A percentile compares a stretch with the other conserved stretches of the same genome.
phyloP scores from a whole-genome alignment of 2,113 vertebrate genomes.

The Salvelinus alpinus region DNA sequence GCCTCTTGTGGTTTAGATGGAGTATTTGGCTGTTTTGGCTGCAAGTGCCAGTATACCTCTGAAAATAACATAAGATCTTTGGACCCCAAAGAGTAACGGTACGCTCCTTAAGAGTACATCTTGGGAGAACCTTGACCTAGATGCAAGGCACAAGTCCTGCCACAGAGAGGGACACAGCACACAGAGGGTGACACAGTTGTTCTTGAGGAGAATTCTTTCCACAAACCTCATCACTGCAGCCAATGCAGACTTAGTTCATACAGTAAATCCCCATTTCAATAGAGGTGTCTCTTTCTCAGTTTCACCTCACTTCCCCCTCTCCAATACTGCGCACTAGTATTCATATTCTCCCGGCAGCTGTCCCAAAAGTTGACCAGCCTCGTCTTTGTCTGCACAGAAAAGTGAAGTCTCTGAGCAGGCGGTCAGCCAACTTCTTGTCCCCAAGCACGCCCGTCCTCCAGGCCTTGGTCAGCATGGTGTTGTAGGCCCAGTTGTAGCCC shows the following conservation, averaged over 20 bases:
- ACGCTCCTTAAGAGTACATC: no score
- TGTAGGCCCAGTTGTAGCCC: slow-evolving; percentile 96
- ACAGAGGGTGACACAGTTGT: no score
- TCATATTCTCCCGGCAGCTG: slow-evolving; percentile 91
- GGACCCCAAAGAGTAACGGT: no score
- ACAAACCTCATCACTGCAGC: no score
- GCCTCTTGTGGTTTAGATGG: no score
- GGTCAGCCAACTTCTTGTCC: slow-evolving; percentile 89
- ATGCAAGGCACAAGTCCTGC: background rate
- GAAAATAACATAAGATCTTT: no score
- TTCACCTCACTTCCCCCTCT: background rate
- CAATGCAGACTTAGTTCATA: background rate
- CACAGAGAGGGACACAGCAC: no score
- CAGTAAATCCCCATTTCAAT: background rate
- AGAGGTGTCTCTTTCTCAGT: slow-evolving; percentile 19
- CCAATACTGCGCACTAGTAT: slow-evolving; percentile 84
- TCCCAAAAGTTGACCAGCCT: slow-evolving; percentile 86
- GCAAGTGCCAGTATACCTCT: no score
- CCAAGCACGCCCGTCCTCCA: slow-evolving; percentile 92
- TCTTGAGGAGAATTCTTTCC: no score
- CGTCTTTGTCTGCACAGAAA: slow-evolving; percentile 92
- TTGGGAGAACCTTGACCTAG: background rate
- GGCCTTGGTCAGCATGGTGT: slow-evolving; percentile 97
- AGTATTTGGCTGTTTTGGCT: no score
- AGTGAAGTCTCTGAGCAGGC: slow-evolving; percentile 88